phyloP scores from a whole-genome alignment of 2,113 vertebrate genomes.

The Azemiops feae region DNA sequence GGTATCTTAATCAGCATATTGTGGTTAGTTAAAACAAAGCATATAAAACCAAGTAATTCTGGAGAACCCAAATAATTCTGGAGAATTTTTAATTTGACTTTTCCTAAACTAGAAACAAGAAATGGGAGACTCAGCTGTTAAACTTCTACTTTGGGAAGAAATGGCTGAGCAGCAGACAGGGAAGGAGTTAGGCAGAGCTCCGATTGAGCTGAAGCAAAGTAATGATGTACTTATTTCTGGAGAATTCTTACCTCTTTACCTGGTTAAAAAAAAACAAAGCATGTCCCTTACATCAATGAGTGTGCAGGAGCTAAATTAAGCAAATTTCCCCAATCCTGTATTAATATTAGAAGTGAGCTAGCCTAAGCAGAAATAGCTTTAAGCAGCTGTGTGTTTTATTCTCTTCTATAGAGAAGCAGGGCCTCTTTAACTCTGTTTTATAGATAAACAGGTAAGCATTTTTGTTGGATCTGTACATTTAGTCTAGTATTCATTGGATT shows the following conservation, averaged over 20 bases:
- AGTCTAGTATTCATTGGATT: background rate
- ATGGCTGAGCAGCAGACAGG: background rate
- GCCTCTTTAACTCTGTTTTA: background rate
- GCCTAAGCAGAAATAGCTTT: background rate
- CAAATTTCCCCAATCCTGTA: background rate
- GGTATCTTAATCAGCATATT: background rate
- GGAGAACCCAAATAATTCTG: background rate
- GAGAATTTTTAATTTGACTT: background rate
- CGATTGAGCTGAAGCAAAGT: background rate
- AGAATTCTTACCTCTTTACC: background rate
- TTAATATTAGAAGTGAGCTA: background rate
- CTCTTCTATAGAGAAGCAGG: background rate
- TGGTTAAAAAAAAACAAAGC: background rate
- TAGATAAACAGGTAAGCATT: background rate
- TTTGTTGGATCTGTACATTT: background rate
- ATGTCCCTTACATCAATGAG: background rate
- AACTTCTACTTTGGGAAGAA: background rate
- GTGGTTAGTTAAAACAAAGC: background rate
- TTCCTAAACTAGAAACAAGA: background rate
- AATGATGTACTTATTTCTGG: background rate
- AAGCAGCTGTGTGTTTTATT: background rate
- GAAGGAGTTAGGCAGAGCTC: background rate
- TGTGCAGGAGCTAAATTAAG: background rate
- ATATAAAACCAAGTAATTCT: background rate
- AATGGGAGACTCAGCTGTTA: background rate